Evolutionary conservation across 1,140 invertebrate genomes (phyloP), one percentile per base, ranked within the genome.

Genomic region (Homalodisca vitripennis): DNA sequence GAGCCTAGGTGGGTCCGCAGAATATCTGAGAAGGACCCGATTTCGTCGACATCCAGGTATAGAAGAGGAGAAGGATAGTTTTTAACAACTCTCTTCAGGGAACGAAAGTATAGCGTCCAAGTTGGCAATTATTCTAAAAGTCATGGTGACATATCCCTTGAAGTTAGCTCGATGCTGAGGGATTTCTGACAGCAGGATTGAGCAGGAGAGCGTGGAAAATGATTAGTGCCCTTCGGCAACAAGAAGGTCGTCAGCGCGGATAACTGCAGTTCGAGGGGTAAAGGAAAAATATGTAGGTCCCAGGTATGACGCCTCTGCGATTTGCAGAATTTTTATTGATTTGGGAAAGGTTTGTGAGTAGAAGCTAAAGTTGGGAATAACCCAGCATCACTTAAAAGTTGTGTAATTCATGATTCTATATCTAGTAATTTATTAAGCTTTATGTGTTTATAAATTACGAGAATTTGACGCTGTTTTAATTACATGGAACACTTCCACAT

Each of bases 221-320:
- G 48, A 22, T 53, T 6, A 3, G 3, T 53, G 48, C 20, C n/a
- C 48, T 53, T 53, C 48, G 20, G 48, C 12, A 12, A 53, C 3
- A 12, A 53, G 48, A 22, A 53, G 6, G 48, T 53, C 48, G 20
- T 53, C 48, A 22, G 48, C 48, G 6, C 10, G 12, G 20, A 22
- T 22, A 6, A 66, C 46, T 1, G 22, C 17, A 20, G 31, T 24
- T 46, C 2, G 2, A 24, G 6, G 30, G 46, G 41, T 14, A 17
- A 32, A 66, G 2, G 63, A 66, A n/a, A 66, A n/a, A n/a, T n/a
- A 66, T 3, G 41, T 47, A 3, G 41, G 26, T 22, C 41, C 63
- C n/a, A 66, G 63, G 41, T n/a, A 47, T n/a, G 13, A 66, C 46
- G 3, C 63, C 63, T 34, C 63, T 32, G 6, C 3, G 30, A 46